Evolutionary conservation across 2,113 vertebrate species (phyloP), one percentile per base, ranked within the genome.

Genomic region (Prionailurus viverrinus): DNA sequence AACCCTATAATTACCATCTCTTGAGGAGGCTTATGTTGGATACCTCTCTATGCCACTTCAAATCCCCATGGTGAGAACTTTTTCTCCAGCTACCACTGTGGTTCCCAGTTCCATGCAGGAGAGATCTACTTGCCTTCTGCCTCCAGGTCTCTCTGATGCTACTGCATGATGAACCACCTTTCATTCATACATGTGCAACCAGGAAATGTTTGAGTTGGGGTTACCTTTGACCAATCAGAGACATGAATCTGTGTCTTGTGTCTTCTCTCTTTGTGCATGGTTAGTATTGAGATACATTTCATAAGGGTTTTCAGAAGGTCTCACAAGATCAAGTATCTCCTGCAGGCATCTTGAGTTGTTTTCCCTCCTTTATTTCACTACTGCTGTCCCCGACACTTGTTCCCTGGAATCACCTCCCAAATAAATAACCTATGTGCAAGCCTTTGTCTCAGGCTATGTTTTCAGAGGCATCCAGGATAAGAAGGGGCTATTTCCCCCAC

Each of bases 401-500:
- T 63, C 48, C 18, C 48, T 48, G 41, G 21, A 79, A 90, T 55
- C 19, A 73, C 16, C 61, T 84, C 41, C 51, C 84, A 95, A 96
- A 61, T 25, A 91, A 82, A 92, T 55, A 95, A 81, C 14, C 55
- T 61, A n/a, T 18, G 21, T 19, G 21, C 33, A 85, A 71, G 80
- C 45, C 80, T 92, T 63, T 80, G 41, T 92, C 76, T 90, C 92
- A 74, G 68, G 18, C 55, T 79, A 51, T 87, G 39, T 27, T 93
- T 86, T 88, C 39, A 76, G 55, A 18, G 29, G 74, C 94, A 90
- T 78, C 48, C 51, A 33, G 45, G 25, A 84, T 73, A 79, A 93
- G 58, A 95, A 65, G 65, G 91, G 39, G 21, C 92, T 90, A 95
- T 85, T 93, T 94, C 81, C 86, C 33, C n/a, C 78, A 85, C 61